Evolutionary conservation across 2,888 invertebrate species (phyloP).

Genomic region (Pseudanteris insignis): DNA sequence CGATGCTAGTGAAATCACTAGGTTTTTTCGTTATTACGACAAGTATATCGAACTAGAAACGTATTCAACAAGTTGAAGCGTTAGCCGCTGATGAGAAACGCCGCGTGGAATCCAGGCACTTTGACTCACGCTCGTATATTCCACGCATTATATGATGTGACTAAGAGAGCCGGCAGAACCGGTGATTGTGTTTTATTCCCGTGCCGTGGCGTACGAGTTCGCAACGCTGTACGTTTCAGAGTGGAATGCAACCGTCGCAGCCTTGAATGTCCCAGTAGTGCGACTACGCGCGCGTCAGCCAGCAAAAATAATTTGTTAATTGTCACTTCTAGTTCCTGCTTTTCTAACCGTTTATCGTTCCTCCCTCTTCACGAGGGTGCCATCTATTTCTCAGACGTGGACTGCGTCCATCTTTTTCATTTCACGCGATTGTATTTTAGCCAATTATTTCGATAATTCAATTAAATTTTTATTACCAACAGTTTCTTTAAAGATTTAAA

Average conservation of each 20-base stretch:
- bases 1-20: too few species aligned
- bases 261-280: constrained; percentile 49
- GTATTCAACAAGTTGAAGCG: constrained; percentile 49
- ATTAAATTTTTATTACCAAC: too few species aligned
- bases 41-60: constrained; percentile 22
- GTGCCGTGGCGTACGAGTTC: constrained; percentile 25
- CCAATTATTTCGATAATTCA: too few species aligned
- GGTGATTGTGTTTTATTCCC: constrained; percentile 37
- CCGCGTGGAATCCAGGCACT: constrained; percentile 39
- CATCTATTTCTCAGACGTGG: too few species aligned
- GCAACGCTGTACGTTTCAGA: constrained; percentile 37
- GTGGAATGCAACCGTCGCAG: constrained; percentile 50
- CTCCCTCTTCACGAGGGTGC: too few species aligned
- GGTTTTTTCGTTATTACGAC: constrained; percentile 7
- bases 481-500: too few species aligned
- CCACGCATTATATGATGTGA: constrained; percentile 39
- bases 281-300: constrained; percentile 46
- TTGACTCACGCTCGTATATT: constrained; percentile 40
- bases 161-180: constrained; percentile 34
- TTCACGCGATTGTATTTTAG: too few species aligned
- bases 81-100: constrained; percentile 58
- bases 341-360: too few species aligned
- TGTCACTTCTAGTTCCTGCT: constrained; percentile 1
- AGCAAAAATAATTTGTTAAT: constrained; percentile 35
- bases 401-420: too few species aligned